Percentiles rank a stretch among this genome's conserved stretches.
Conservation (phyloP, 1,140 invertebrate genomes). For the Sinonovacula constricta region DNA sequence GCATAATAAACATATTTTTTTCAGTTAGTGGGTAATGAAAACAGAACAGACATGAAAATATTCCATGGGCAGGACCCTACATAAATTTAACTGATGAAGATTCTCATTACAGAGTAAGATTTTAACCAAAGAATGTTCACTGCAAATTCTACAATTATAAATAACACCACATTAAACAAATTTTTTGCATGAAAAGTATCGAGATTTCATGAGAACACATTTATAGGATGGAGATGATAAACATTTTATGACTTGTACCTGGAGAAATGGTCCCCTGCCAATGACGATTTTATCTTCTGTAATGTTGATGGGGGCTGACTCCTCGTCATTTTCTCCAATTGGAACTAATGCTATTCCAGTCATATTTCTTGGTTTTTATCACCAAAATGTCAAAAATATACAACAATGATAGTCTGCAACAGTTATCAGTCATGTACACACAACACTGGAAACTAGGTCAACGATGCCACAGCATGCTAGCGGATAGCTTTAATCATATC, state of each 20-base stretch:
- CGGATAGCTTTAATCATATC: not conserved
- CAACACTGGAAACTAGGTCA: not conserved
- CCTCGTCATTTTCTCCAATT: constrained; percentile 63
- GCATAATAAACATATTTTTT: no score
- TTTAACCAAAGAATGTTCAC: not conserved
- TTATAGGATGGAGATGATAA: not conserved
- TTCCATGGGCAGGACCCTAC: no score
- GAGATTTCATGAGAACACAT: not conserved
- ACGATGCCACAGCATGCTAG: not conserved
- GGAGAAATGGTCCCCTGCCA: constrained; percentile 71
- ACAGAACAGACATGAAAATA: no score
- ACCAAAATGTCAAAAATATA: not conserved
- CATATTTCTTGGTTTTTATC: not conserved
- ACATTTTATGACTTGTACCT: constrained; percentile 56
- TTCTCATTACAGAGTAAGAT: not conserved
- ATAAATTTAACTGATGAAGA: not conserved
- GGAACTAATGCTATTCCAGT: constrained; percentile 24
- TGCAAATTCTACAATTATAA: not conserved
- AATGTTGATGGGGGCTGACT: constrained; percentile 58
- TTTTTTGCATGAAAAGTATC: not conserved
- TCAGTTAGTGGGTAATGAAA: no score
- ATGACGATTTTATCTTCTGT: constrained; percentile 68
- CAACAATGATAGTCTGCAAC: not conserved
- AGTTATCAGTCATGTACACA: not conserved
- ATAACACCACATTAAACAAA: not conserved